Percentiles rank a stretch among this genome's conserved stretches.
Conservation (phyloP, 2,113 vertebrate species). For the Cavia porcellus region DNA sequence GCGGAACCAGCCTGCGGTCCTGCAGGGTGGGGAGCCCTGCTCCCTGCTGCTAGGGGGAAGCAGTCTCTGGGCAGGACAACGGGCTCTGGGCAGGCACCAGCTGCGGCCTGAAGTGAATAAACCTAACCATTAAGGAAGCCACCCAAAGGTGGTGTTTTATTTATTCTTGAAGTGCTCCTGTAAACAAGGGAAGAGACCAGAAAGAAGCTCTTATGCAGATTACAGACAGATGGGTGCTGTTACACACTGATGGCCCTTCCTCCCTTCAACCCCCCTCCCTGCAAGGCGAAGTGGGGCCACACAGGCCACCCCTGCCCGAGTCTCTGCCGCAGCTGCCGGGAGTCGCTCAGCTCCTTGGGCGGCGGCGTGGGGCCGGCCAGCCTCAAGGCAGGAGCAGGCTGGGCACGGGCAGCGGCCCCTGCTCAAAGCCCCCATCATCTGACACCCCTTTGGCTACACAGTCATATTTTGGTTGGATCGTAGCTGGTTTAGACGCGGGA, state of each 20-base stretch:
- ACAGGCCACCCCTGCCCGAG: background rate
- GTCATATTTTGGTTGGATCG: background rate
- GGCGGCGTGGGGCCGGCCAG: slow-evolving; percentile 87
- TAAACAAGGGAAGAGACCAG: background rate
- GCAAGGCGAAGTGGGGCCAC: background rate
- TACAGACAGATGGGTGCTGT: background rate
- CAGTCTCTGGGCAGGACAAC: background rate
- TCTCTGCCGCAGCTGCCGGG: slow-evolving; percentile 30
- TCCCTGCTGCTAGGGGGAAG: fast-evolving
- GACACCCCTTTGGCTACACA: background rate
- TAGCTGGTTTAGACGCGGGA: background rate
- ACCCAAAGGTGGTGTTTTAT: background rate
- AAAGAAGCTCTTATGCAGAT: background rate
- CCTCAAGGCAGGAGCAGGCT: slow-evolving; percentile 51
- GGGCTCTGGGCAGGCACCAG: background rate
- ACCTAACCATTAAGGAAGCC: background rate
- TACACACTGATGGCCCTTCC: background rate
- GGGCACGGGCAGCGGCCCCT: too few relatives aligned
- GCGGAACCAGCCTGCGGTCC: background rate
- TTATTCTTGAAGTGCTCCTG: slow-evolving; percentile 30
- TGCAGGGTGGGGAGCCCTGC: fast-evolving
- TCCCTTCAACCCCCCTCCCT: background rate
- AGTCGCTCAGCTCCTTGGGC: slow-evolving; percentile 85
- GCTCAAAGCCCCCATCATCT: background rate
- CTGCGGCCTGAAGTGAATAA: background rate